These are phyloP conservation scores for Diachrysia chrysitis DNA, from an alignment of 2,888 invertebrate genomes.

Conservation along the genomic window DNA sequence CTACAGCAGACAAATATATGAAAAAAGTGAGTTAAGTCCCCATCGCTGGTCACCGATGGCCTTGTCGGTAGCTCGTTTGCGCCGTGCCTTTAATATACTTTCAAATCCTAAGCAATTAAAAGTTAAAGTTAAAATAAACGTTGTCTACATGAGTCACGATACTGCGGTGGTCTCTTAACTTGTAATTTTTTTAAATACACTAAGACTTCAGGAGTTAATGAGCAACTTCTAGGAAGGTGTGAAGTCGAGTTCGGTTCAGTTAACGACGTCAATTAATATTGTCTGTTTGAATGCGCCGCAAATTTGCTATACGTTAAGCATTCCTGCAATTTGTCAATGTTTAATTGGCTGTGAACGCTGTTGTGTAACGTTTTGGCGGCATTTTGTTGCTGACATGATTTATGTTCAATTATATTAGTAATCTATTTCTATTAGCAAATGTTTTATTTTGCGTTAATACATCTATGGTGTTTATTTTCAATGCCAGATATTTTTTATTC, in stretches of 20 bases:
- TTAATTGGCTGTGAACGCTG: constrained; percentile 16
- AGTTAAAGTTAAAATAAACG: constrained; percentile 39
- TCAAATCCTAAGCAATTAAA: constrained; percentile 37
- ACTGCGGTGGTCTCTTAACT: constrained; percentile 37
- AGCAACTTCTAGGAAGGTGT: constrained; percentile 59
- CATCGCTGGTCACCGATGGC: too few species aligned
- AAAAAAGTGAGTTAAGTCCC: too few species aligned
- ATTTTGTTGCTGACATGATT: not conserved
- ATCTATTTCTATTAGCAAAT: not conserved
- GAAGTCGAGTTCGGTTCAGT: constrained; percentile 39
- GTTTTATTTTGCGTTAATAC: not conserved
- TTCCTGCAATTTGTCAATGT: constrained; percentile 46
- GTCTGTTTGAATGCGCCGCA: constrained; percentile 38
- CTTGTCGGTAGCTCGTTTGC: too few species aligned
- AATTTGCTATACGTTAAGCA: constrained; percentile 19
- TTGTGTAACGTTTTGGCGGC: not conserved
- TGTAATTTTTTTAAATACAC: constrained; percentile 31
- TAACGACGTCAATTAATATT: constrained; percentile 58
- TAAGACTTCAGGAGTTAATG: constrained; percentile 49
- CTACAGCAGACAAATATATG: too few species aligned
- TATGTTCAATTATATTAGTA: not conserved
- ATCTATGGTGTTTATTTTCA: too few species aligned
- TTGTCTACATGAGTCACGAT: constrained; percentile 38
- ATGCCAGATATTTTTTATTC: too few species aligned
- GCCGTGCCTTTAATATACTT: constrained; percentile 1